Evolutionary conservation across 2,797 vertebrate genomes (phyloP).

Genomic region (Sparus aurata): DNA sequence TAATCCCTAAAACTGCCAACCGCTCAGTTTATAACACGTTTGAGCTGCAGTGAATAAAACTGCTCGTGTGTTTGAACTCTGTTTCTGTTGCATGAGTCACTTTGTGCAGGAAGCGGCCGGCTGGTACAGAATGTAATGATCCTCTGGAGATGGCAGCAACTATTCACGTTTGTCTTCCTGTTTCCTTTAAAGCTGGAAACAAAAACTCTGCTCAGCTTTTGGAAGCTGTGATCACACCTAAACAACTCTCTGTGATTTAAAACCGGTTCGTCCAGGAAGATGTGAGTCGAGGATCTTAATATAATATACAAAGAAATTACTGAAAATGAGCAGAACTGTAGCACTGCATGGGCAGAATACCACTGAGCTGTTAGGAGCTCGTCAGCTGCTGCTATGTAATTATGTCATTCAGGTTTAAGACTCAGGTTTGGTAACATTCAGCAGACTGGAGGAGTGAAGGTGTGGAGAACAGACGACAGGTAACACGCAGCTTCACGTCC

Average conservation of each 20-base stretch:
- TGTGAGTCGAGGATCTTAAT: too few relatives aligned
- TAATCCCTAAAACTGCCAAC: neutral
- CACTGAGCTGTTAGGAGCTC: too few relatives aligned
- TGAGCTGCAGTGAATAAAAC: neutral
- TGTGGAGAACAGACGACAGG: too few relatives aligned
- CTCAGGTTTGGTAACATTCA: too few relatives aligned
- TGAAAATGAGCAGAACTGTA: too few relatives aligned
- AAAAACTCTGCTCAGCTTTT: neutral
- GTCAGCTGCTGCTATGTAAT: too few relatives aligned
- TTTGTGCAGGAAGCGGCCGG: slow-evolving; percentile 42
- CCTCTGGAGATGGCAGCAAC: slow-evolving; percentile 56
- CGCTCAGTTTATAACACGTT: neutral
- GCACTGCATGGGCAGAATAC: neutral
- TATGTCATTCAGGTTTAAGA: too few relatives aligned
- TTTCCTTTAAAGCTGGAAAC: slow-evolving; percentile 31
- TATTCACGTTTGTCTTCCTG: slow-evolving; percentile 47
- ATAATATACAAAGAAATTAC: too few relatives aligned
- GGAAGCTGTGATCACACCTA: neutral
- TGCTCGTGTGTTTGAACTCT: neutral
- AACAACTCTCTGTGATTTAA: neutral
- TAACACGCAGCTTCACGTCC: neutral
- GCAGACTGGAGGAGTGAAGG: too few relatives aligned
- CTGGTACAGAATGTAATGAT: neutral
- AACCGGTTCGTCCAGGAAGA: neutral
- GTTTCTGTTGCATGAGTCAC: neutral